Percentiles rank a stretch among this genome's conserved stretches.
phyloP scores from a whole-genome alignment of 2,888 invertebrate species.

The Euplexia lucipara region DNA sequence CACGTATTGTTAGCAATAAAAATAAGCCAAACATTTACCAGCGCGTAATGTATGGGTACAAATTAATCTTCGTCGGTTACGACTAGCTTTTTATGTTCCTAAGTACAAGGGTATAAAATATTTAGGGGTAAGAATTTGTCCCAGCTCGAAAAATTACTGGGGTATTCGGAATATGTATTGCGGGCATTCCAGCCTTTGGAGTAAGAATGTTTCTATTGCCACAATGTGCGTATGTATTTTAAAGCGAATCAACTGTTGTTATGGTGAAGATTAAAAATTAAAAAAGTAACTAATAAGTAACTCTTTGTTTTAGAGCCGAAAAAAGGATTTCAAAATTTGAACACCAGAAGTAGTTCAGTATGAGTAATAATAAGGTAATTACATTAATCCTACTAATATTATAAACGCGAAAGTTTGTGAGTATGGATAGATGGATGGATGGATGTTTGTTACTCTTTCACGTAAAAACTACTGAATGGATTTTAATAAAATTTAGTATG shows the following conservation, averaged over 20 bases:
- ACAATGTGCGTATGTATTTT: conserved; percentile 16
- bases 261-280: background rate
- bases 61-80: conserved; percentile 58
- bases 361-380: too few species aligned
- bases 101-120: conserved; percentile 44
- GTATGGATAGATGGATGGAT: too few species aligned
- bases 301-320: too few species aligned
- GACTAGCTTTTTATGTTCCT: conserved; percentile 41
- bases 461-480: too few species aligned
- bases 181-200: conserved; percentile 15
- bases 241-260: background rate
- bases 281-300: too few species aligned
- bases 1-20: conserved; percentile 47
- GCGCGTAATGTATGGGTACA: conserved; percentile 36
- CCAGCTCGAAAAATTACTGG: conserved; percentile 30
- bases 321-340: too few species aligned
- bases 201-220: conserved; percentile 33
- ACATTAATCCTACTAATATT: too few species aligned
- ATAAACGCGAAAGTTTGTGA: too few species aligned
- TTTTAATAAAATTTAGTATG: too few species aligned
- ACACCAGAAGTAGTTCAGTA: too few species aligned
- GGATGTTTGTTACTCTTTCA: too few species aligned
- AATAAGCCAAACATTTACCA: conserved; percentile 38
- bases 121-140: conserved; percentile 45
- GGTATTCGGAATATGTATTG: conserved; percentile 34